These are phyloP conservation scores for Protobothrops flavoviridis DNA, from an alignment of 2,113 vertebrate species.

Conservation along the genomic window DNA sequence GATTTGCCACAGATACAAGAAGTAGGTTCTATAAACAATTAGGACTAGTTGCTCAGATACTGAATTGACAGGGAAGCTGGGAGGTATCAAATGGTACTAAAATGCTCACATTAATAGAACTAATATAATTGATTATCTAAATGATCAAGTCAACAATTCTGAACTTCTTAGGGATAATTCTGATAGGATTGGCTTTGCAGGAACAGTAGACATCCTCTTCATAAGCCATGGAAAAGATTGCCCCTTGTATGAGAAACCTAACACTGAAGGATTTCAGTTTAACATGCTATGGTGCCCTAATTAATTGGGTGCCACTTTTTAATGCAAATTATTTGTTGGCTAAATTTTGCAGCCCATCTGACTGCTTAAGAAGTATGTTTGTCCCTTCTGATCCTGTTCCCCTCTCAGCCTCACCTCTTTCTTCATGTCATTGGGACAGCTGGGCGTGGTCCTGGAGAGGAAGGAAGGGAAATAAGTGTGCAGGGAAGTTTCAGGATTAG, in stretches of 20 bases:
- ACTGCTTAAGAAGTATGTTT: no score
- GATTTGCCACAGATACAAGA: neutral
- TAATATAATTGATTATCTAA: neutral
- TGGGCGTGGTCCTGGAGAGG: slow-evolving; percentile 84
- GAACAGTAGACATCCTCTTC: neutral
- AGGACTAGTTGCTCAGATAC: neutral
- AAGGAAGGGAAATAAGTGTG: slow-evolving; percentile 96
- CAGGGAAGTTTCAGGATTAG: slow-evolving; percentile 81
- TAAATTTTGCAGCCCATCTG: neutral
- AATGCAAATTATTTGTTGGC: neutral
- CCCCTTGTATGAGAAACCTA: neutral
- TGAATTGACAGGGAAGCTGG: neutral
- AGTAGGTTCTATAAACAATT: neutral
- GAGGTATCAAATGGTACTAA: neutral
- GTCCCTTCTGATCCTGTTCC: neutral
- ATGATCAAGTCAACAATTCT: neutral
- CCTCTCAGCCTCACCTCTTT: slow-evolving; percentile 77
- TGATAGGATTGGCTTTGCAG: neutral
- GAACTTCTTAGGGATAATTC: neutral
- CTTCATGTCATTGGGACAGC: slow-evolving; percentile 85
- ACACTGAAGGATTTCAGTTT: neutral
- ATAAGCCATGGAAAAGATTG: neutral
- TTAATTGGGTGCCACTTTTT: neutral
- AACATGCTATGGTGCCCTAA: neutral
- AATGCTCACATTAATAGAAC: neutral